These are phyloP conservation scores for Leucophenga maculata DNA, from an alignment of 2,888 invertebrate species.

Conservation along the genomic window DNA sequence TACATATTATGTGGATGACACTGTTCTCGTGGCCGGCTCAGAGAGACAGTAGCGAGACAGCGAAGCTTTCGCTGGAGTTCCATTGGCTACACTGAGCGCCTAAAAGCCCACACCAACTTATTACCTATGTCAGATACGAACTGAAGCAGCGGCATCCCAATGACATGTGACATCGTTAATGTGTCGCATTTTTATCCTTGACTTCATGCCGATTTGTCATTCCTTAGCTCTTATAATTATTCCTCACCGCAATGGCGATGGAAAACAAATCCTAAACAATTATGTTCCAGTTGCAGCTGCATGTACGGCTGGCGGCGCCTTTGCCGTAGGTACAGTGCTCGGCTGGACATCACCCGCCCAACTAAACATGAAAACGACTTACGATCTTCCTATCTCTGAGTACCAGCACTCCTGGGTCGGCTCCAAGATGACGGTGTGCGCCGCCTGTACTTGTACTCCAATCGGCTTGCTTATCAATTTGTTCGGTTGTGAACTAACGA, in stretches of 20 bases:
- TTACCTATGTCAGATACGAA: too few relatives aligned
- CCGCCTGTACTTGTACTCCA: conserved; percentile 81
- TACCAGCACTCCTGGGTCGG: conserved; percentile 81
- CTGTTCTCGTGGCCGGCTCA: too few relatives aligned
- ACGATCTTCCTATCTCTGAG: conserved; percentile 73
- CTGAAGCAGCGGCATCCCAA: too few relatives aligned
- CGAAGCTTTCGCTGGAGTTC: too few relatives aligned
- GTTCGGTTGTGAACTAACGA: conserved; percentile 82
- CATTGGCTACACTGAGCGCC: too few relatives aligned
- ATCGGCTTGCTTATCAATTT: conserved; percentile 80
- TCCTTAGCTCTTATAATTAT: too few relatives aligned
- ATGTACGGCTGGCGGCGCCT: conserved; percentile 83
- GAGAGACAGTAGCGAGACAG: too few relatives aligned
- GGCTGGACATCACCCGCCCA: conserved; percentile 85
- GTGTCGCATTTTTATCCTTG: too few relatives aligned
- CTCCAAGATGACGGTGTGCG: conserved; percentile 82
- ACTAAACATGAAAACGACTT: conserved; percentile 30
- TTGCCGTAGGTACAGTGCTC: conserved; percentile 82
- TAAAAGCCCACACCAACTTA: too few relatives aligned
- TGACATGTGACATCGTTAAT: too few relatives aligned
- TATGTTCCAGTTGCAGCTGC: conserved; percentile 71
- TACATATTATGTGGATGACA: too few relatives aligned
- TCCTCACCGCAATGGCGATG: conserved; percentile 41
- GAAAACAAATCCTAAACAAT: conserved; percentile 55
- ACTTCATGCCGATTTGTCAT: too few relatives aligned